Evolutionary conservation across 2,797 vertebrate species (phyloP), one percentile per base, ranked within the genome.

Genomic region (Threskiornis aethiopicus): DNA sequence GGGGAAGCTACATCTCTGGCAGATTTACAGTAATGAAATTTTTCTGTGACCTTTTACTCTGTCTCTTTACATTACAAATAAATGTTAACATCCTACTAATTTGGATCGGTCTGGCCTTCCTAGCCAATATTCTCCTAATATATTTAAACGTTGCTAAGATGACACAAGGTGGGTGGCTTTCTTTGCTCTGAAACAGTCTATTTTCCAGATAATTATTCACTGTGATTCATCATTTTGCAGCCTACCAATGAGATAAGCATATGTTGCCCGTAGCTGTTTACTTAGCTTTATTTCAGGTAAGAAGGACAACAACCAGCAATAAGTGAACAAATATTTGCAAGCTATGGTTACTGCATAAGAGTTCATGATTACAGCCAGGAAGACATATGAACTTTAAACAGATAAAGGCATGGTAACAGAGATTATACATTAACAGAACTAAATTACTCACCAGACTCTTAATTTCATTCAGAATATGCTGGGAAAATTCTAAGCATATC

Each of bases 21-120:
- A 95, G 79, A 84, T 67, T 78, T 94, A 93, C 62, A 93, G 58
- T 92, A 95, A 97, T 91, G 79, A 91, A 83, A 86, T 92, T 94
- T 93, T 96, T 75, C 78, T 6, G 13, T 95, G 94, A 96, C 96
- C 93, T 97, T 95, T 89, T 80, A 77, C 55, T 85, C 42, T 94
- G 87, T 94, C 89, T 97, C 94, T 95, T 96, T 94, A 96, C 83
- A 97, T 96, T 97, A 92, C 55, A 95, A 52, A 89, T 49, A 90
- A 97, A 89, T 44, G 84, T 37, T 92, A 96, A 94, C 69, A 95
- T 94, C 73, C 84, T 92, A 54, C 72, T 97, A 92, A 97, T 97
- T 96, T 97, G 94, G 52, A 94, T 96, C 84, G 78, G 93, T 84
- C 72, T 85, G 81, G 90, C 84, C 89, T 91, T 97, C 73, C 75